Base-by-base conservation (phyloP, 2,113 vertebrate species). In the Thomomys bottae region DNA sequence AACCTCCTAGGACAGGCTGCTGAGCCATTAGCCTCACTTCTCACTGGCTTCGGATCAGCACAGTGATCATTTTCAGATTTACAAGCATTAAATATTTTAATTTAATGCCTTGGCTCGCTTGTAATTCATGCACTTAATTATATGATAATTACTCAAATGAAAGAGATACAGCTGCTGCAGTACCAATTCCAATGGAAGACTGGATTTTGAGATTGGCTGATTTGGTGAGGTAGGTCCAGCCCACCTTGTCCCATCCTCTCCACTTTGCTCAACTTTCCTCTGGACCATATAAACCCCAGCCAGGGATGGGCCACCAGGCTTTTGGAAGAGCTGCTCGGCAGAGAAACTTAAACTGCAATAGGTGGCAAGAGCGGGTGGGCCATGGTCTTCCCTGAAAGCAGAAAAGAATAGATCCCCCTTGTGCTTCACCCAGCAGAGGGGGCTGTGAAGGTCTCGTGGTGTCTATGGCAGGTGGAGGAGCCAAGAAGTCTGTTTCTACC, bases 91-190 rank as follows among this genome's bases (percentile, higher is more conserved):
- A 98, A 98, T 98, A 98, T 98, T 98, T 98, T 98, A 99, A 98
- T 98, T 98, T 98, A 98, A 98, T 98, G 98, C 98, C 98, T 98
- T 98, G 98, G 98, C 98, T 98, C 98, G 98, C 98, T 98, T 98
- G 98, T 98, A 98, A 98, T 98, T 98, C 98, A 98, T 98, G 98
- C 98, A 98, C 98, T 98, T 98, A 98, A 99, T 99, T 98, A 99
- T 98, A 98, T 98, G 97, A 98, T 98, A 98, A 98, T 98, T 98
- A 98, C 98, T 98, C 98, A 98, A 98, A 98, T 97, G 97, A 98
- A 98, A 98, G 98, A 98, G 98, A 97, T 98, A 98, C 98, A 98
- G 98, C 98, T 98, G 98, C 97, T 98, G 97, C 98, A 94, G 89
- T 97, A 97, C 97, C 97, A 96, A 90, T 97, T 98, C 97, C 97